These are phyloP conservation scores for Leptinotarsa tumamoca DNA, from an alignment of 2,888 invertebrate genomes.

Conservation along the genomic window DNA sequence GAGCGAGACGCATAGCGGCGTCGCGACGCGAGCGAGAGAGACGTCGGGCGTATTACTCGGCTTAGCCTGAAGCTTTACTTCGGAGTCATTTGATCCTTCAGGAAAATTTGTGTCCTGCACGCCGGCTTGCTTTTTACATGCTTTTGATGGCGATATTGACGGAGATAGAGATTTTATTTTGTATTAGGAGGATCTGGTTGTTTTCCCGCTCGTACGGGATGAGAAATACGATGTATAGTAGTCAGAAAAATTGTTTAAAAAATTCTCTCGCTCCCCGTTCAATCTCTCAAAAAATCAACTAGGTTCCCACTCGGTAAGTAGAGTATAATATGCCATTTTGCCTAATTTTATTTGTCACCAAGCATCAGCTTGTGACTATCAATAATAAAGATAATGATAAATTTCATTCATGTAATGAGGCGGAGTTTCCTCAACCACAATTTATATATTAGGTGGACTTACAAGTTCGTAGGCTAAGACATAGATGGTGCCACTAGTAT, in stretches of 20 bases:
- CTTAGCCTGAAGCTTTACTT: slow-evolving; percentile 64
- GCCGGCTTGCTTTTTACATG: slow-evolving; percentile 48
- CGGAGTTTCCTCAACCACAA: no score
- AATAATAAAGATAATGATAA: no score
- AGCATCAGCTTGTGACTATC: no score
- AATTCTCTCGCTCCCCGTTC: no score
- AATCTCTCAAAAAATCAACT: no score
- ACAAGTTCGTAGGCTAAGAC: no score
- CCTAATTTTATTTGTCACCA: no score
- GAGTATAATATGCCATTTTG: no score
- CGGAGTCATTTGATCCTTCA: slow-evolving; percentile 65
- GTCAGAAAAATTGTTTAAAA: not conserved
- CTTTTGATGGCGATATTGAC: slow-evolving; percentile 37
- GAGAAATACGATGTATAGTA: not conserved
- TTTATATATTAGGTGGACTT: no score
- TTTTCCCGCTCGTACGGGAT: not conserved
- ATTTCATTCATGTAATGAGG: no score
- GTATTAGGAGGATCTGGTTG: not conserved
- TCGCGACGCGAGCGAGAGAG: slow-evolving; percentile 25
- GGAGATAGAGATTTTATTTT: slow-evolving; percentile 22
- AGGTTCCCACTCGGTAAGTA: no score
- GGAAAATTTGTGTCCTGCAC: slow-evolving; percentile 63
- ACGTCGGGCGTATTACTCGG: slow-evolving; percentile 58
- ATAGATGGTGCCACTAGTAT: no score
- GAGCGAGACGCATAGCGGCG: slow-evolving; percentile 48